These are phyloP conservation scores for Theretra japonica DNA, from an alignment of 2,888 invertebrate species.

Conservation along the genomic window DNA sequence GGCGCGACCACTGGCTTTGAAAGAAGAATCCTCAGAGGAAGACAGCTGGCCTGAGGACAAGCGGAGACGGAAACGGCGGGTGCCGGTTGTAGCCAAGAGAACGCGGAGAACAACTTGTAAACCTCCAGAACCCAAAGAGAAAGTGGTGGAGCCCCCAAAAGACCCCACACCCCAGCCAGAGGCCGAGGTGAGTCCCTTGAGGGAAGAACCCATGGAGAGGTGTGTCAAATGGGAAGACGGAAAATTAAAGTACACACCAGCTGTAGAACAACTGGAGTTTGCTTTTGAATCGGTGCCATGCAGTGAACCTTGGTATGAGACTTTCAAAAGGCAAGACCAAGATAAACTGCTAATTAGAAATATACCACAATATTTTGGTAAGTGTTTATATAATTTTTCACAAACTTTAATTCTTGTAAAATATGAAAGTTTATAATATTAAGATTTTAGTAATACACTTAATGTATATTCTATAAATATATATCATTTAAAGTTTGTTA, in stretches of 20 bases:
- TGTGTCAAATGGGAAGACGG: constrained; percentile 82
- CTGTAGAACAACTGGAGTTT: constrained; percentile 87
- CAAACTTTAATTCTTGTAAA: too few relatives aligned
- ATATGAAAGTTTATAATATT: too few relatives aligned
- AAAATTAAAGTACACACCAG: constrained; percentile 73
- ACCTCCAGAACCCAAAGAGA: constrained; percentile 42
- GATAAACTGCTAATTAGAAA: constrained; percentile 87
- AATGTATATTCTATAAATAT: too few relatives aligned
- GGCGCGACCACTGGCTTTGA: constrained; percentile 72
- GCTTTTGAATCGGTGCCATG: constrained; percentile 90
- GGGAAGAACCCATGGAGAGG: constrained; percentile 64
- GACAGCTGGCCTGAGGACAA: constrained; percentile 75
- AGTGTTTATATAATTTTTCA: constrained; percentile 46
- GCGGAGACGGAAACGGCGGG: constrained; percentile 61
- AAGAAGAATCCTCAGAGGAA: constrained; percentile 79
- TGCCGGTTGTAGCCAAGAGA: constrained; percentile 53
- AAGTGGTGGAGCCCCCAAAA: constrained; percentile 31
- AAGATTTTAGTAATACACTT: too few relatives aligned
- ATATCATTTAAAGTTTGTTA: too few relatives aligned
- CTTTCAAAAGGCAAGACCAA: constrained; percentile 90
- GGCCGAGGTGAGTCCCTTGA: constrained; percentile 56
- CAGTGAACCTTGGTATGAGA: constrained; percentile 91
- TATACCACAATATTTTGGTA: constrained; percentile 84
- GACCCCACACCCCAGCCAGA: constrained; percentile 40
- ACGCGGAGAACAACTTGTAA: constrained; percentile 49